Base-by-base conservation (phyloP, 1,140 invertebrate genomes). In the Rhagoletis zephyria region DNA sequence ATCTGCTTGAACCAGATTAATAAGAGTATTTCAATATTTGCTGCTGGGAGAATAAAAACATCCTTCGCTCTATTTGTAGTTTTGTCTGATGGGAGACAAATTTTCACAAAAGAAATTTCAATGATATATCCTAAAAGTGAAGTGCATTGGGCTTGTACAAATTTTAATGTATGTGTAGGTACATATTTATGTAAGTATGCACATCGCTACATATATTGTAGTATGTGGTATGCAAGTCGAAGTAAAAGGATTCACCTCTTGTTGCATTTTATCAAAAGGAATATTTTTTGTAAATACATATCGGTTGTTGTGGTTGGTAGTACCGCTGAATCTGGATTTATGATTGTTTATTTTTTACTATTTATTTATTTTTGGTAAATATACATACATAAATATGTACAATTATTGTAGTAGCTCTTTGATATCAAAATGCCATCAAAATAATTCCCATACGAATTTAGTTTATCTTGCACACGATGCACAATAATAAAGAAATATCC, bases 341-440 rank as follows among this genome's bases (percentile, higher is more conserved):
- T 56, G 74, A 30, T 56, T 81, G 16, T 81, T 81, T 81, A 81
- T 81, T 81, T 81, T 81, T 81, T 81, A 81, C 30, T 81, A 56
- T 81, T 0, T 59, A 45, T 42, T 14, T 67, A 19, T 67, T 67
- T 67, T 19, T 14, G 61, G 10, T 12, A 63, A 16, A 63, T 14
- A 63, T 30, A 30, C 30, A 30, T 30, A 60, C 12, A 40, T 67
- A 67, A 40, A 48, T 77, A 77, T 45, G 10, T 77, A 12, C n/a
- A 67, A 67, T 19, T 16, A 81, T 81, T 81, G 74, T 81, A n/a
- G 19, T 56, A n/a, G 45, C 48, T 30, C 3, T 59, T 81, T 81
- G 74, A 48, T 74, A 74, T 74, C 67, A 42, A 74, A 74, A 74
- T 48, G 67, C 67, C 67, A 70, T 70, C 67, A 70, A 70, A 70